Percentiles rank a stretch among this genome's conserved stretches.
phyloP scores from a whole-genome alignment of 37 sponge, comb jelly and placozoan genomes.

The Mnemiopsis leidyi region DNA sequence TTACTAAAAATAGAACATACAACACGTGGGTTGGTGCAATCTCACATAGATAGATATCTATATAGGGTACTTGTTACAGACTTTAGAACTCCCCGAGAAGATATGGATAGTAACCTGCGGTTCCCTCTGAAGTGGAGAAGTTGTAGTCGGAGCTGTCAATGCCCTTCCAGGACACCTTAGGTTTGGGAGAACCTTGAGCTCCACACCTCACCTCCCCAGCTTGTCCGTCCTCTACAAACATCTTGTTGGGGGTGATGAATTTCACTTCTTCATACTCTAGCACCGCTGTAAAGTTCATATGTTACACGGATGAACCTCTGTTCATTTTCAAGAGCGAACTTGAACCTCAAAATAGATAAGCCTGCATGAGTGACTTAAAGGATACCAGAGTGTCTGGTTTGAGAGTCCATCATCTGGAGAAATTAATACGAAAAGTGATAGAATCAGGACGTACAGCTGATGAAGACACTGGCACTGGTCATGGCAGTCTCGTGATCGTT shows the following conservation, averaged over 20 bases:
- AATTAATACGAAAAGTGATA: too few species aligned
- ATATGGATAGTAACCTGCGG: background rate
- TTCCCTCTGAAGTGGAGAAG: background rate
- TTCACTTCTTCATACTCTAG: constrained; percentile 22
- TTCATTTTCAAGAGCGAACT: too few species aligned
- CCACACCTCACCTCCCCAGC: background rate
- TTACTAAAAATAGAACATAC: too few species aligned
- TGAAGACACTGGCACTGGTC: constrained; percentile 2
- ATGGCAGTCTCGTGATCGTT: constrained; percentile 54
- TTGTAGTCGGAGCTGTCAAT: background rate
- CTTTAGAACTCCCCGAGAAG: too few species aligned
- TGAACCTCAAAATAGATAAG: too few species aligned
- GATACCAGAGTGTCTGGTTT: too few species aligned
- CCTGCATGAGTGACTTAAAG: too few species aligned
- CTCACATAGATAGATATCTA: too few species aligned
- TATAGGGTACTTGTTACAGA: too few species aligned
- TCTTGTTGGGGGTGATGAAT: background rate
- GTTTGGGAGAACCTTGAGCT: constrained; percentile 23
- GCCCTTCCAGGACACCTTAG: background rate
- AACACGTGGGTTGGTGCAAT: too few species aligned
- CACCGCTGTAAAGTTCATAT: constrained; percentile 15
- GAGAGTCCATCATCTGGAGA: too few species aligned
- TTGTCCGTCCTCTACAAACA: background rate
- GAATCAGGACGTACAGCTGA: constrained; percentile 26
- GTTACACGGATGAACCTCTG: too few species aligned